Evolutionary conservation across 2,797 vertebrate genomes (phyloP).

Genomic region (Leptodactylus fallax): DNA sequence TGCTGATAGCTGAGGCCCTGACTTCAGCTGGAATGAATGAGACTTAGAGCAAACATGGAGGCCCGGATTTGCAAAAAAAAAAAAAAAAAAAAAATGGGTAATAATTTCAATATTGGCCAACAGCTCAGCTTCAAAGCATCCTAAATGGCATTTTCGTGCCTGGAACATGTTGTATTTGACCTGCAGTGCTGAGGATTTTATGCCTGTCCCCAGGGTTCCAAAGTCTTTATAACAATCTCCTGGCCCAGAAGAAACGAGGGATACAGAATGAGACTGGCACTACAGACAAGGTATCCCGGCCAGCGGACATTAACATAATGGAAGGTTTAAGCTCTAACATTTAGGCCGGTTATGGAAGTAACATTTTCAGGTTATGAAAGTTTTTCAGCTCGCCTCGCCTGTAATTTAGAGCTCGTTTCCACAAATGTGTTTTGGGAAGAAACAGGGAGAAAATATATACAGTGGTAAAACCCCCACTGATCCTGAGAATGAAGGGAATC

Average conservation of each 20-base stretch:
- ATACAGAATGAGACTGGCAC: neutral
- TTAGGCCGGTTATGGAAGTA: slow-evolving; percentile 1
- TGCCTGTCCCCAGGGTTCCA: slow-evolving; percentile 18
- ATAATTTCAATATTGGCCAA: slow-evolving; percentile 36
- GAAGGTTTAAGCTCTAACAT: neutral
- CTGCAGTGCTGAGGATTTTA: slow-evolving; percentile 25
- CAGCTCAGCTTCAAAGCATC: slow-evolving; percentile 41
- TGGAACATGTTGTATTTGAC: slow-evolving; percentile 41
- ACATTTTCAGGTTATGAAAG: neutral
- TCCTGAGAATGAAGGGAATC: no score
- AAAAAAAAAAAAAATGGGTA: slow-evolving; percentile 18
- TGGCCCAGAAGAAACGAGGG: neutral
- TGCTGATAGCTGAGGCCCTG: slow-evolving; percentile 7
- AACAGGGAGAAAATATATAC: neutral
- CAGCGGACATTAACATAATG: slow-evolving; percentile 3
- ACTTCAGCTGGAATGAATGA: slow-evolving; percentile 50
- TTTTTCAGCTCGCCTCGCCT: neutral
- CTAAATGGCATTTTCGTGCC: slow-evolving; percentile 37
- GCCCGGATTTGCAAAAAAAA: slow-evolving; percentile 11
- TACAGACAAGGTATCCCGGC: neutral
- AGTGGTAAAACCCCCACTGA: no score
- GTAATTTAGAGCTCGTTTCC: neutral
- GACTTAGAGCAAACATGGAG: slow-evolving; percentile 18
- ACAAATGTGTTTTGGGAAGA: neutral
- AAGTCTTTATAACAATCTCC: slow-evolving; percentile 26